Evolutionary conservation across 2,113 vertebrate genomes (phyloP).

Genomic region (Butorides virescens): DNA sequence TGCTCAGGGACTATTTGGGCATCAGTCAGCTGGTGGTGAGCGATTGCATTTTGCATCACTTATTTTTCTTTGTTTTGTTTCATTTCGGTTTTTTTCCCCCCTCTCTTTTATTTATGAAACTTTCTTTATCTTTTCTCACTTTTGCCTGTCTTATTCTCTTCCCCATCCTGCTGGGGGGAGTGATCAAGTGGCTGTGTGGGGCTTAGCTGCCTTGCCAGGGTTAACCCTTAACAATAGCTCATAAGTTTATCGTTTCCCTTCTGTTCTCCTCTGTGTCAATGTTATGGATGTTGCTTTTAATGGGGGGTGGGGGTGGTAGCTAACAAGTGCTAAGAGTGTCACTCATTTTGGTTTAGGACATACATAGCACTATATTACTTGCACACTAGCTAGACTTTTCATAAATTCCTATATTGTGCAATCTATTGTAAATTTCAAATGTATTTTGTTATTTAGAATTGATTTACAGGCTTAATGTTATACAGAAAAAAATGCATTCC

Average conservation of each 20-base stretch:
- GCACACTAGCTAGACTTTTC: neutral
- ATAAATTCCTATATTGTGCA: neutral
- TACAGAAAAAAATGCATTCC: neutral
- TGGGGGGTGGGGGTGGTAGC: neutral
- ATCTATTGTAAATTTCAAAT: neutral
- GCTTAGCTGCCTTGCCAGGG: neutral
- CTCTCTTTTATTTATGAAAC: neutral
- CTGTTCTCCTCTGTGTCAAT: neutral
- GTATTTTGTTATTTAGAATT: neutral
- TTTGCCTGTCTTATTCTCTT: neutral
- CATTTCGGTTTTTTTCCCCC: neutral
- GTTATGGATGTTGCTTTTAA: neutral
- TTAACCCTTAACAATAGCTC: neutral
- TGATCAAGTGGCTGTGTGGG: neutral
- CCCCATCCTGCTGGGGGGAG: neutral
- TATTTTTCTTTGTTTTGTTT: neutral
- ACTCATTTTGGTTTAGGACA: neutral
- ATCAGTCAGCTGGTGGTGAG: neutral
- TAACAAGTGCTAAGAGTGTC: neutral
- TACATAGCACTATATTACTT: neutral
- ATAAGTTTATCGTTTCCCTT: neutral
- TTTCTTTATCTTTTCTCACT: neutral
- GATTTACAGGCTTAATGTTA: neutral
- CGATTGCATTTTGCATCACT: neutral
- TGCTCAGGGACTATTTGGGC: neutral